A percentile compares a stretch with the other conserved stretches of the same genome.
phyloP scores from a whole-genome alignment of 2,888 invertebrate genomes.

The Eurytoma californica region DNA sequence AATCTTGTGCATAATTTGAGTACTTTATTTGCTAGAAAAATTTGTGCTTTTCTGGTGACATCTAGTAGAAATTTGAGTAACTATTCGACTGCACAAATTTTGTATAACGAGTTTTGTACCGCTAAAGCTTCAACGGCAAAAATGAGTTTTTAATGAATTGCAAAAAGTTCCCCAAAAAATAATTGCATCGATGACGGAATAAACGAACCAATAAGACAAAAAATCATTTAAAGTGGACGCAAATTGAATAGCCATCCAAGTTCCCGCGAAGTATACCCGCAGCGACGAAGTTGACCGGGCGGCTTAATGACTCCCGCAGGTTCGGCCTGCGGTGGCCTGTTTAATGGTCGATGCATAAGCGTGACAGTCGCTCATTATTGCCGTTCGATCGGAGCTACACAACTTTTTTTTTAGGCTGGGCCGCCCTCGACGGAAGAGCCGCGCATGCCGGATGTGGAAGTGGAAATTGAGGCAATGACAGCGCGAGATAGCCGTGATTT shows the following conservation, averaged over 20 bases:
- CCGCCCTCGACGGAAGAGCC: slow-evolving; percentile 66
- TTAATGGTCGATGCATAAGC: slow-evolving; percentile 46
- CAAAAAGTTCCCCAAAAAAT: too few species aligned
- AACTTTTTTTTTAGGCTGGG: slow-evolving; percentile 64
- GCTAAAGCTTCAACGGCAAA: too few species aligned
- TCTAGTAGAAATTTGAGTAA: too few species aligned
- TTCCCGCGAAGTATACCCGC: neutral
- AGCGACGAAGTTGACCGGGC: neutral
- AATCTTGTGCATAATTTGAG: too few species aligned
- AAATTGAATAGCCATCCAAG: slow-evolving; percentile 29
- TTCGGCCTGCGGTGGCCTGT: neutral
- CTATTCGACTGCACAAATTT: too few species aligned
- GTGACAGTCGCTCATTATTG: slow-evolving; percentile 51
- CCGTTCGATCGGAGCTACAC: slow-evolving; percentile 37
- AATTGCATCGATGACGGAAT: too few species aligned
- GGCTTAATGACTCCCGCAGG: slow-evolving; percentile 23
- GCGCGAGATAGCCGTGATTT: slow-evolving; percentile 67
- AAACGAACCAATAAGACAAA: neutral
- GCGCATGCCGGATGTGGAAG: slow-evolving; percentile 70
- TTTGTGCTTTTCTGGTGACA: too few species aligned
- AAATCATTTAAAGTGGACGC: neutral
- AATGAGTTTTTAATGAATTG: too few species aligned
- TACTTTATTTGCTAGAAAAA: too few species aligned
- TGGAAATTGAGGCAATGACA: slow-evolving; percentile 74
- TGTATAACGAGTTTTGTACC: too few species aligned